These are phyloP conservation scores for Dryomyza anilis DNA, from an alignment of 2,888 invertebrate species.

Conservation along the genomic window DNA sequence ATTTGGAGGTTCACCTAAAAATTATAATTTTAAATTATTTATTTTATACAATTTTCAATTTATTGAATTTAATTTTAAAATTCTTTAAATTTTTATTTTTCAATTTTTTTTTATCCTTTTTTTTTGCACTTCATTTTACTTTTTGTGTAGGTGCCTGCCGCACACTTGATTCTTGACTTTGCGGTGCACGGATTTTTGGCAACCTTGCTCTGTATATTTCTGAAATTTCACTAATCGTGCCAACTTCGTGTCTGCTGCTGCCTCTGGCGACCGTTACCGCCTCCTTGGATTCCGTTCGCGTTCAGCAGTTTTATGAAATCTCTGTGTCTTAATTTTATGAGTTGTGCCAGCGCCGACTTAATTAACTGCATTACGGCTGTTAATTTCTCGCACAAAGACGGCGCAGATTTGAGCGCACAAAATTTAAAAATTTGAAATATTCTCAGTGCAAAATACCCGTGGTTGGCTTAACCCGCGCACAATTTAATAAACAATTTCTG, in stretches of 20 bases:
- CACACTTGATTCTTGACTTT: too few relatives aligned
- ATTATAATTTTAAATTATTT: neutral
- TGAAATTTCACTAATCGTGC: neutral
- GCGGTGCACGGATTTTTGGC: neutral
- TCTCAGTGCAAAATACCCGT: too few relatives aligned
- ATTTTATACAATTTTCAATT: neutral
- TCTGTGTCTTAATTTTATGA: too few relatives aligned
- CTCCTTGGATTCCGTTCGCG: too few relatives aligned
- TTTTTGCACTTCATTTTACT: neutral
- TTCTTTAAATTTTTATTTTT: neutral
- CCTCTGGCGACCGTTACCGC: too few relatives aligned
- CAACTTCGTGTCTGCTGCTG: neutral
- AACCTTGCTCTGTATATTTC: neutral
- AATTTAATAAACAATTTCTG: neutral
- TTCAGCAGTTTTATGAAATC: too few relatives aligned
- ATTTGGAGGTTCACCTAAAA: too few relatives aligned
- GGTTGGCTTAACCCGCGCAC: neutral
- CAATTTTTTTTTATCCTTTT: neutral
- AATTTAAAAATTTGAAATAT: neutral
- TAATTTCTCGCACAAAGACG: neutral
- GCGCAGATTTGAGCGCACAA: neutral
- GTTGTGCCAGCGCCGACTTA: neutral
- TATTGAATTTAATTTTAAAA: neutral
- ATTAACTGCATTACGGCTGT: neutral
- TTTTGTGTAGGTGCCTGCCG: neutral